Conservation (phyloP, 2,113 vertebrate species). For the Tachycineta bicolor region DNA sequence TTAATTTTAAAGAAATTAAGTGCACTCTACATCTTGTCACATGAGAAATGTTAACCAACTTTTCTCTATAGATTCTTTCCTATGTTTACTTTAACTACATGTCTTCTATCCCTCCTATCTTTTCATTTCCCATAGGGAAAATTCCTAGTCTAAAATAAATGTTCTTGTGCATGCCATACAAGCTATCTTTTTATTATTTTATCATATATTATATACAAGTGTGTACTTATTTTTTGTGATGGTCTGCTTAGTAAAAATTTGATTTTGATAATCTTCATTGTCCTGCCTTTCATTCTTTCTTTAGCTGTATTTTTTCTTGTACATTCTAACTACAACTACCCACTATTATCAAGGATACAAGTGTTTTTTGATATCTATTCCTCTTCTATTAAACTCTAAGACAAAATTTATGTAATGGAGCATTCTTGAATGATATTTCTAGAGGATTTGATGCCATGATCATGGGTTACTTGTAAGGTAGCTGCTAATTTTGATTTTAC, state of each 20-base stretch:
- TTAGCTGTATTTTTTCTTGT: not conserved
- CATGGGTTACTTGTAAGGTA: not conserved
- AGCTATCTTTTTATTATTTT: not conserved
- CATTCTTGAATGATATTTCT: not conserved
- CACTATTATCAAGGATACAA: not conserved
- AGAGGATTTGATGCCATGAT: not conserved
- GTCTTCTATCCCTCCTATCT: not conserved
- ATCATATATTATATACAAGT: not conserved
- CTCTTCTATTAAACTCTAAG: not conserved
- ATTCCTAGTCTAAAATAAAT: not conserved
- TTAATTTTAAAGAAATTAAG: not conserved
- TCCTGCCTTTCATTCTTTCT: not conserved
- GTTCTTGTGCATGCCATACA: not conserved
- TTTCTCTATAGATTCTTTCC: not conserved
- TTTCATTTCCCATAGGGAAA: not conserved
- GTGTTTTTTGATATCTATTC: fast-evolving
- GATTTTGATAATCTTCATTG: not conserved
- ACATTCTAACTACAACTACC: not conserved
- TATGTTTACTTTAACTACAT: not conserved
- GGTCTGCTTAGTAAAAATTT: not conserved
- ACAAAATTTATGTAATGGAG: not conserved
- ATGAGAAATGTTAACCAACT: not conserved
- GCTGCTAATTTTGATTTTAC: not conserved
- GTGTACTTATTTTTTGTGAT: not conserved
- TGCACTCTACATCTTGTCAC: not conserved